A percentile compares a stretch with the other conserved stretches of the same genome.
Evolutionary conservation across 2,113 vertebrate genomes (phyloP).

Genomic region (Dryoscopus gambensis): DNA sequence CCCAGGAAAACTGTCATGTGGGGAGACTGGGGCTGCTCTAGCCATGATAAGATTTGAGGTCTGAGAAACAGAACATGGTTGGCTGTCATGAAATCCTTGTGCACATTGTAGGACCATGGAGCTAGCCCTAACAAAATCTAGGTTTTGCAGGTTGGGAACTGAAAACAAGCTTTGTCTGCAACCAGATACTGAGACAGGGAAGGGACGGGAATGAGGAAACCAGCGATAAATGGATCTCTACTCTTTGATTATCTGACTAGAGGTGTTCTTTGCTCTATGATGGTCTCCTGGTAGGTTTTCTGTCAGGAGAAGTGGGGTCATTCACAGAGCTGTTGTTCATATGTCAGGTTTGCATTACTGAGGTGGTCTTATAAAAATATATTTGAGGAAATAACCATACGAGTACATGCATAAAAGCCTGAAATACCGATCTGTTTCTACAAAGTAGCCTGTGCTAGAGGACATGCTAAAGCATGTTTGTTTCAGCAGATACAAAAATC

Average conservation of each 20-base stretch:
- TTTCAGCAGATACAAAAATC: neutral
- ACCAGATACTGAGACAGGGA: neutral
- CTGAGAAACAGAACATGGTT: neutral
- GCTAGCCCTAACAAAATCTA: neutral
- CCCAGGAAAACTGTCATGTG: neutral
- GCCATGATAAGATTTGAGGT: neutral
- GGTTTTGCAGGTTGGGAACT: neutral
- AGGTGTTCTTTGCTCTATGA: neutral
- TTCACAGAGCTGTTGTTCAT: neutral
- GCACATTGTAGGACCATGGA: fast-evolving
- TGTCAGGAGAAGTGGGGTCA: neutral
- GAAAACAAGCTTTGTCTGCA: neutral
- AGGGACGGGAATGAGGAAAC: neutral
- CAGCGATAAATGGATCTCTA: neutral
- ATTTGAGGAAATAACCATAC: neutral
- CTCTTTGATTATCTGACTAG: neutral
- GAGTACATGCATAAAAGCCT: neutral
- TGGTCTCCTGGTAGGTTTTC: neutral
- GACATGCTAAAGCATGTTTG: neutral
- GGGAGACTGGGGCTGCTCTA: neutral
- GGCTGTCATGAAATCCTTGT: neutral
- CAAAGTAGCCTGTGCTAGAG: neutral
- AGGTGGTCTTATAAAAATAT: neutral
- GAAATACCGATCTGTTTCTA: neutral
- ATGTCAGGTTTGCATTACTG: neutral